Evolutionary conservation across 2,888 invertebrate species (phyloP), one percentile per base, ranked within the genome.

Genomic region (Plebejus argus): DNA sequence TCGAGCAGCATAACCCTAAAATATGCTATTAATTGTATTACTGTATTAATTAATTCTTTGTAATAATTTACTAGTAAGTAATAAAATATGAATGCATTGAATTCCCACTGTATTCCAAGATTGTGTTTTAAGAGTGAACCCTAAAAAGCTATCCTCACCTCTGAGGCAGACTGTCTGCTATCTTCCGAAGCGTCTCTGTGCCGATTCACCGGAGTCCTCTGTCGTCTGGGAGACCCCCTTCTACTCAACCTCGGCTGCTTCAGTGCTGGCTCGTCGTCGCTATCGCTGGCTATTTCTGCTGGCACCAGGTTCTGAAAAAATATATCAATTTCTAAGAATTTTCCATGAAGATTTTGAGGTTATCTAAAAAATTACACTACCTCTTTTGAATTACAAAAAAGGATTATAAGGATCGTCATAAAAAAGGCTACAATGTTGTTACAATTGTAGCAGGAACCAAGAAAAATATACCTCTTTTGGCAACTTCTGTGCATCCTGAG

Each of bases 191-290:
- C 83, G 70, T 88, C 87, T 23, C 91, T 82, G 12, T 84, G 84
- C 7, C 90, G 83, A n/a, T 88, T 86, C 83, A 87, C 86, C 12
- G 90, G 90, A n/a, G 90, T 90, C 70, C 91, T 86, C 78, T 89
- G 90, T 74, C 91, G 82, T 3, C 91, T 84, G n/a, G 91, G 91
- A 0, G 93, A 93, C 0, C 91, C 91, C 23, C 88, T 86, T 28
- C 88, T 85, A 82, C 90, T 90, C 1, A 97, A 93, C 78, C 97
- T 93, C n/a, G 96, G 97, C 85, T 96, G 96, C 87, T 97, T 97
- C 81, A 95, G 93, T 77, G 96, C 96, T 76, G 97, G 97, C 86
- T 97, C 97, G 90, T 96, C 96, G 95, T 97, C 96, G 85, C 96
- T 96, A 87, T 96, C 96, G 79, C 95, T 95, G 76, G 89, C 89